These are phyloP conservation scores for Bradysia coprophila DNA, from an alignment of 1,140 invertebrate genomes.

Conservation along the genomic window DNA sequence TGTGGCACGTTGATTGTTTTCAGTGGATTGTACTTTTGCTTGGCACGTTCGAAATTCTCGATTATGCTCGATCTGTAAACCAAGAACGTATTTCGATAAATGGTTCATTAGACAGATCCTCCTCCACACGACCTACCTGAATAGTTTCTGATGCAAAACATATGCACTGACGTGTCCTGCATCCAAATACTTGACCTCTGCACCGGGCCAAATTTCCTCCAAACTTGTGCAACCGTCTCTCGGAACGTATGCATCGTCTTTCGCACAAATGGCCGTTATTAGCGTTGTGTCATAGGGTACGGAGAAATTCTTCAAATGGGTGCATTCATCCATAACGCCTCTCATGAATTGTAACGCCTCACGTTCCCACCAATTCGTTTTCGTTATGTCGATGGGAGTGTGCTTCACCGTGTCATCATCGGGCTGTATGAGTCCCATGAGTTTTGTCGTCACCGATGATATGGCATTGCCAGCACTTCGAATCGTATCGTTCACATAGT, in stretches of 20 bases:
- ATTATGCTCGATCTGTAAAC: slow-evolving; percentile 36
- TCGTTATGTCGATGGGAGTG: slow-evolving; percentile 25
- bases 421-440: slow-evolving; percentile 19
- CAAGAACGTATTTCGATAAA: slow-evolving; percentile 5
- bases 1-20: slow-evolving; percentile 3
- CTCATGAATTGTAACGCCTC: slow-evolving; percentile 88
- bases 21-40: slow-evolving; percentile 22
- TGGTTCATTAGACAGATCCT: background rate
- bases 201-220: slow-evolving; percentile 81
- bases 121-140: slow-evolving; percentile 44
- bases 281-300: slow-evolving; percentile 66
- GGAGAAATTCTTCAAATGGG: slow-evolving; percentile 86
- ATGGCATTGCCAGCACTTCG: background rate
- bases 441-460: slow-evolving; percentile 11
- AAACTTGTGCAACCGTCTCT: slow-evolving; percentile 61
- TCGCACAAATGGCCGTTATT: slow-evolving; percentile 70
- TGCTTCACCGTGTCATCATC: slow-evolving; percentile 2
- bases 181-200: slow-evolving; percentile 69
- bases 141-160: slow-evolving; percentile 66
- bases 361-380: slow-evolving; percentile 39
- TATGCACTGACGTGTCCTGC: slow-evolving; percentile 84
- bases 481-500: background rate
- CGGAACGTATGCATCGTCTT: slow-evolving; percentile 85
- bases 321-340: slow-evolving; percentile 97
- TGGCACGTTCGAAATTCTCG: slow-evolving; percentile 40